Evolutionary conservation across 2,888 invertebrate genomes (phyloP).

Genomic region (Andrena chrysosceles): DNA sequence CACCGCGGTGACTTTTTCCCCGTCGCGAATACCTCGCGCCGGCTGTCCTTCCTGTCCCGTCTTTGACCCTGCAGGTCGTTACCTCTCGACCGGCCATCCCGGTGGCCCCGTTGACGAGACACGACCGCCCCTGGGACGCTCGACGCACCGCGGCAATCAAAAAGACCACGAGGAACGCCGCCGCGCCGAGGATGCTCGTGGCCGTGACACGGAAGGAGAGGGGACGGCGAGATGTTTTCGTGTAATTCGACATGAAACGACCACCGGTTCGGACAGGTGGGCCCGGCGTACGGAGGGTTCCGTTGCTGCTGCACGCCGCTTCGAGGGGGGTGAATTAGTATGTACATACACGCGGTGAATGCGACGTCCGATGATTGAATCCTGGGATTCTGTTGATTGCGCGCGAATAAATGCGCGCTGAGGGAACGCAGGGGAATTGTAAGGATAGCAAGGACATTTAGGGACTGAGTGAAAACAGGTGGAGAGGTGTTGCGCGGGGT

Average conservation of each 20-base stretch:
- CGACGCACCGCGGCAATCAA: constrained; percentile 57
- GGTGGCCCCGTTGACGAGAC: constrained; percentile 73
- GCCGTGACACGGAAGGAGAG: not conserved
- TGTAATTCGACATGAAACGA: constrained; percentile 47
- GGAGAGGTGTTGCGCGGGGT: no score
- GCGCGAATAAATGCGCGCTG: no score
- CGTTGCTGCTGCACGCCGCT: not conserved
- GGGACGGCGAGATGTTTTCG: constrained; percentile 35
- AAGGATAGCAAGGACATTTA: no score
- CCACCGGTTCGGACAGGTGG: constrained; percentile 40
- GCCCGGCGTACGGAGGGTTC: not conserved
- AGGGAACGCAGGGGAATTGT: no score
- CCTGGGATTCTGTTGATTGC: no score
- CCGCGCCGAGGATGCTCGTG: constrained; percentile 6
- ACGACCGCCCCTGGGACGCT: constrained; percentile 69
- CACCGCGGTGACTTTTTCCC: constrained; percentile 53
- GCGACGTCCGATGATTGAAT: not conserved
- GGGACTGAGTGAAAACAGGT: no score
- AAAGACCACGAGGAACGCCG: constrained; percentile 33
- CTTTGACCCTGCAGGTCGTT: constrained; percentile 71
- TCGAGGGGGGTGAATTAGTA: not conserved
- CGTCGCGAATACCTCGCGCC: constrained; percentile 48
- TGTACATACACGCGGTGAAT: no score
- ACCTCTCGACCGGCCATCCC: constrained; percentile 66
- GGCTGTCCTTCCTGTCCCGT: constrained; percentile 26